Evolutionary conservation across 2,888 invertebrate species (phyloP), one percentile per base, ranked within the genome.

Genomic region (Noctuana brunneofusca): DNA sequence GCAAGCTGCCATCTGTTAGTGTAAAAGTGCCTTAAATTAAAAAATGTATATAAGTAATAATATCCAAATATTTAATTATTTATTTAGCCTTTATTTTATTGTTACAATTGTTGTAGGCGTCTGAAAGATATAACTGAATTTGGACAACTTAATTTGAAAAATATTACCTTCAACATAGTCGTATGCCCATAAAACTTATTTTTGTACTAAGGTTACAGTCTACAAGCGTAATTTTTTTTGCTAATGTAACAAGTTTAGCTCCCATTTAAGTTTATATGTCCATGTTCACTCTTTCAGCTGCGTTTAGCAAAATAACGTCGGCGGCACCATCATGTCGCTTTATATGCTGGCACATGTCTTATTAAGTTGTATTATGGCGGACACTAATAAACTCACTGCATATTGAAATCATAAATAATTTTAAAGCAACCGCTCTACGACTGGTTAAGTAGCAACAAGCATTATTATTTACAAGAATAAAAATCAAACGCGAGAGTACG

Each of bases 391-490:
- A 56, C 55, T 63, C 32, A 24, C 22, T 24, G 52, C 35, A 22
- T 22, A 53, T 46, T 63, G 46, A 63, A 63, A 63, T 63, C 53
- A 63, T 52, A 63, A 57, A 53, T 46, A 63, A 63, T 57, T 53
- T 53, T 35, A 63, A 63, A 57, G 52, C 12, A 14, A 56, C 50
- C 35, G 22, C 52, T 12, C 30, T 14, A 11, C 35, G 35, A 32
- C 49, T 52, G 62, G 48, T 55, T 49, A 48, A 48, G 22, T 48
- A 65, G 65, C 65, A 57, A 63, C 64, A 57, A 57, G 66, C 43
- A 63, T 60, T 64, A 62, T 55, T 64, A 64, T 63, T 63, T 64
- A 63, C 56, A 65, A 65, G 58, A 65, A 65, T 52, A 65, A 68
- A 68, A 66, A 62, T 57, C 58, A 58, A 65, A 63, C 27, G 46